Base-by-base conservation (phyloP, 2,888 invertebrate genomes). In the Rosalia funebris region DNA sequence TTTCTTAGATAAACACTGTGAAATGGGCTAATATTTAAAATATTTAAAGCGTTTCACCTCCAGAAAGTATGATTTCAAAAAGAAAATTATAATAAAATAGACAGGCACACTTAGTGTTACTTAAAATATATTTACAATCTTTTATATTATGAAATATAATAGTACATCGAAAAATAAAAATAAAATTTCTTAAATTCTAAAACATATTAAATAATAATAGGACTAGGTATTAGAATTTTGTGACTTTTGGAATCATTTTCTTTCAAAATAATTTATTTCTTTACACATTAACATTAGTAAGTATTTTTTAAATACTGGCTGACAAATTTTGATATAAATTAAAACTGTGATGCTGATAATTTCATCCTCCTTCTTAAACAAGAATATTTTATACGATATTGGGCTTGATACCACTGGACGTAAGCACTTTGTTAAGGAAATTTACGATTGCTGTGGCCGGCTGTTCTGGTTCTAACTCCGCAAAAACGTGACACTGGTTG, bases 401-500 rank as follows among this genome's bases (percentile, higher is more conserved):
- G 15, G 84, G 82, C 73, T 85, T 84, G 54, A 82, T 80, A 34
- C 84, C 83, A 64, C 83, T 84, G 37, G 85, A 84, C 83, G 86
- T 85, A 83, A 89, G 85, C 46, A 92, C 90, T 85, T 92, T 92
- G 76, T 91, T 91, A 61, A 92, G 91, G 79, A 92, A 92, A 82
- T 91, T 92, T 71, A 96, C 95, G 77, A 98, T 96, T 53, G 97
- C 96, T 36, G 92, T 91, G 16, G 97, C 96, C n/a, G 97, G 97
- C 71, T 91, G 90, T 76, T 95, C 94, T 0, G 95, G 91, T 78
- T 97, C 96, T 62, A 96, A 84, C 80, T 98, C 98, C 15, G 96
- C 96, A 83, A 98, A 98, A 68, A 98, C 88, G 85, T 98, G 98
- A 83, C 98, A 98, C 83, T 96, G 93, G 84, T 98, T 98, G 83